These are phyloP conservation scores for Astreopora myriophthalma DNA, from an alignment of 64 coral and sea anemone genomes.

Conservation along the genomic window DNA sequence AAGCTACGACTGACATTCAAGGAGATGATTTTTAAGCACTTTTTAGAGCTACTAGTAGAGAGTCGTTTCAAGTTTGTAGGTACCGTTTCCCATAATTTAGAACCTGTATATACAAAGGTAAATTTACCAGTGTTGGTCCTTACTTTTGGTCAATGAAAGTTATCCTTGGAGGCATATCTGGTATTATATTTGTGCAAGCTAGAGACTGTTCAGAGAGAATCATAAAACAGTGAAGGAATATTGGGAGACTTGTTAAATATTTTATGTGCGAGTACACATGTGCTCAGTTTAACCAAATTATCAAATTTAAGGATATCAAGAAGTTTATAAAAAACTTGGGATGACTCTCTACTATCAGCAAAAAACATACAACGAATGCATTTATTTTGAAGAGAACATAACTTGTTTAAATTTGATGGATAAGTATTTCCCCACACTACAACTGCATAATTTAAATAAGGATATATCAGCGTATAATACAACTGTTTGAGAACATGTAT, in stretches of 20 bases:
- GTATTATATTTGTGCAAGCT: conserved; percentile 21
- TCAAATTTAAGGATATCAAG: conserved; percentile 8
- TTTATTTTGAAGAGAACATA: conserved; percentile 11
- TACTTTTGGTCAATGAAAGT: conserved; percentile 35
- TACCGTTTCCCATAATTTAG: conserved; percentile 50
- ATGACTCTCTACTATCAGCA: neutral
- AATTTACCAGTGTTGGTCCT: conserved; percentile 57
- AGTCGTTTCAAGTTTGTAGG: neutral
- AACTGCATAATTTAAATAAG: neutral
- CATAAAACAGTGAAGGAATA: conserved; percentile 28
- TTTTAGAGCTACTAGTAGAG: conserved; percentile 17
- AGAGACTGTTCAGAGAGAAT: conserved; percentile 4
- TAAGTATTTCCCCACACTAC: neutral
- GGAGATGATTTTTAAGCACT: neutral
- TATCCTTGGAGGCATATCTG: conserved; percentile 38
- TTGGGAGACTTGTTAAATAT: neutral
- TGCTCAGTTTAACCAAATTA: neutral
- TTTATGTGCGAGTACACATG: neutral
- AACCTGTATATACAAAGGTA: conserved; percentile 20
- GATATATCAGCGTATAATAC: neutral
- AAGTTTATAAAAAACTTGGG: conserved; percentile 1
- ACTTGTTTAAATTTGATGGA: neutral
- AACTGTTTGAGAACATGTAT: conserved; percentile 7
- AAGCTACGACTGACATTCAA: neutral
- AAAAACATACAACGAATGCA: conserved; percentile 19